Conservation (phyloP, 2,888 invertebrate genomes). For the Diplazon laetatorius region DNA sequence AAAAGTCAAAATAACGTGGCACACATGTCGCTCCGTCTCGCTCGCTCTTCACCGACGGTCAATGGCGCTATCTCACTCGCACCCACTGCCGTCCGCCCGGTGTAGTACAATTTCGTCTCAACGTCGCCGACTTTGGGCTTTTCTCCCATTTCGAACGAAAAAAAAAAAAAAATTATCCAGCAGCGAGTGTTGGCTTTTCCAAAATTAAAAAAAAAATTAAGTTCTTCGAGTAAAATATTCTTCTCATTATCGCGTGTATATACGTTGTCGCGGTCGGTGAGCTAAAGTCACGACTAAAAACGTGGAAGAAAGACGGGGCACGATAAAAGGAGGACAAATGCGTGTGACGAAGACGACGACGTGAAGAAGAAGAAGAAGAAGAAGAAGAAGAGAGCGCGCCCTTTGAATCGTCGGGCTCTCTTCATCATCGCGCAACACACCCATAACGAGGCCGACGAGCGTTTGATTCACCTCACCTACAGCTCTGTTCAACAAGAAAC, state of each 20-base stretch:
- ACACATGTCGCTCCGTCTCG: no score
- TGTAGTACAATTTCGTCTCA: no score
- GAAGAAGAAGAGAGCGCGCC: constrained; percentile 4
- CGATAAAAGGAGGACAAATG: no score
- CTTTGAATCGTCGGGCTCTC: constrained; percentile 60
- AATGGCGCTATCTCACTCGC: no score
- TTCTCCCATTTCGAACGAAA: constrained; percentile 4
- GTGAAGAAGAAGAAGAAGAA: constrained; percentile 26
- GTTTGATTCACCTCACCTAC: constrained; percentile 28
- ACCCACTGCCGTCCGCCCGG: no score
- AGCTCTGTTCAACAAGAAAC: no score
- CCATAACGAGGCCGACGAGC: constrained; percentile 52
- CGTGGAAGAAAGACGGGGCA: no score
- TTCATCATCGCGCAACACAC: constrained; percentile 55
- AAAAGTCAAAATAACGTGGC: no score
- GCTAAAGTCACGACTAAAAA: no score
- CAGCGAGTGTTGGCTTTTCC: constrained; percentile 16
- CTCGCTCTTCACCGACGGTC: no score
- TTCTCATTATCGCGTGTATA: constrained; percentile 37
- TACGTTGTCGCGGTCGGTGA: constrained; percentile 35
- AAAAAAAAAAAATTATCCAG: constrained; percentile 32
- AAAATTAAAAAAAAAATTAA: no score
- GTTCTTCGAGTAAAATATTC: constrained; percentile 53
- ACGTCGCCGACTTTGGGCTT: not conserved
- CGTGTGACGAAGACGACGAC: no score